A percentile compares a stretch with the other conserved stretches of the same genome.
phyloP scores from a whole-genome alignment of 2,888 invertebrate genomes.

The Drosophila yooni region DNA sequence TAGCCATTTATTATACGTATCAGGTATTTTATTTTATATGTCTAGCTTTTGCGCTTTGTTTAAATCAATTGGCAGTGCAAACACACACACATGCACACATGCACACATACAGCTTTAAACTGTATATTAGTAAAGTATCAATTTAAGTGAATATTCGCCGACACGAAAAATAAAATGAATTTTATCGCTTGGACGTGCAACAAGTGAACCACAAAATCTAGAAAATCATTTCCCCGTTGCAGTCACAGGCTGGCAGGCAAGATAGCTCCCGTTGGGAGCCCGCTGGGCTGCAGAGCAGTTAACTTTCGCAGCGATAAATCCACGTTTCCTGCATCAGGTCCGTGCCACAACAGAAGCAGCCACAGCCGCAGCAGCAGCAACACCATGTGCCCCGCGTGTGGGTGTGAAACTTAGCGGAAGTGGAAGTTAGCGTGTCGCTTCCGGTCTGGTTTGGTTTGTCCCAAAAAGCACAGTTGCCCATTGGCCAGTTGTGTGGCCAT shows the following conservation, averaged over 20 bases:
- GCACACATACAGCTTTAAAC: neutral
- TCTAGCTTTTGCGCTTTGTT: constrained; percentile 46
- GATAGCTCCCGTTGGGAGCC: constrained; percentile 43
- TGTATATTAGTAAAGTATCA: constrained; percentile 49
- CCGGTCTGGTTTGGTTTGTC: constrained; percentile 47
- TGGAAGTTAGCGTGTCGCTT: constrained; percentile 69
- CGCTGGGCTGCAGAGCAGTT: constrained; percentile 49
- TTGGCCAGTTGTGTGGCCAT: constrained; percentile 22
- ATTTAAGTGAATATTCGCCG: constrained; percentile 35
- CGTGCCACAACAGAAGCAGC: constrained; percentile 46
- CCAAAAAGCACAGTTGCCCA: constrained; percentile 43
- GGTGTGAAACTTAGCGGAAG: constrained; percentile 68
- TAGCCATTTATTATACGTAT: constrained; percentile 18
- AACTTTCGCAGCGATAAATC: constrained; percentile 73
- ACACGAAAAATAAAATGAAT: constrained; percentile 48
- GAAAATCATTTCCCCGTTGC: constrained; percentile 28
- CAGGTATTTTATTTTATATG: constrained; percentile 18
- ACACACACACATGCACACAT: neutral
- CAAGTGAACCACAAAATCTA: constrained; percentile 64
- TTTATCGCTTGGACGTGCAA: constrained; percentile 61
- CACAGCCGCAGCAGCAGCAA: constrained; percentile 8
- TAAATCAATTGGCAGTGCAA: constrained; percentile 36
- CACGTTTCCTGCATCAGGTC: constrained; percentile 73
- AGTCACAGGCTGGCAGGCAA: constrained; percentile 10
- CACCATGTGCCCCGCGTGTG: constrained; percentile 27